A percentile compares a stretch with the other conserved stretches of the same genome.
Evolutionary conservation across 2,113 vertebrate species (phyloP).

Genomic region (Halichoerus grypus): DNA sequence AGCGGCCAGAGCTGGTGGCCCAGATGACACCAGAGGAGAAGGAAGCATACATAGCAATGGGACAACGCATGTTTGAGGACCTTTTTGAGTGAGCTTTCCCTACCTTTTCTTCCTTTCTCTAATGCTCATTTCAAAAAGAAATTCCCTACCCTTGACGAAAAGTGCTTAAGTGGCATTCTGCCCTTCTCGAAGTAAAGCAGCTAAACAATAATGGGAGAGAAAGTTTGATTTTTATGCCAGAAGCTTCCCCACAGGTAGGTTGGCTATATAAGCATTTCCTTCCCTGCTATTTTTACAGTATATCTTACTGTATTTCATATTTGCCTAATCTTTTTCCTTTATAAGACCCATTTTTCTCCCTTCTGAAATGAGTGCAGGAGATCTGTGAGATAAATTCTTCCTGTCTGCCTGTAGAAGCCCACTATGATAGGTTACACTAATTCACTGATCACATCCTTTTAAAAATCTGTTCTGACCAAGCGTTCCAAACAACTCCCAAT

Average conservation of each 20-base stretch:
- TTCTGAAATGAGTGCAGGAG: conserved; percentile 25
- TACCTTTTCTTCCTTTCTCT: not conserved
- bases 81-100: conserved; percentile 93
- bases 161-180: conserved; percentile 26
- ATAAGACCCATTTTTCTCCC: conserved; percentile 13
- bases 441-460: conserved; percentile 30
- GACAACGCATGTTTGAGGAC: conserved; percentile 96
- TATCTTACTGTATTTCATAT: conserved; percentile 64
- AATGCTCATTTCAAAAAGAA: conserved; percentile 76
- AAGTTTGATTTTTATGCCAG: conserved; percentile 72
- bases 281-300: conserved; percentile 51
- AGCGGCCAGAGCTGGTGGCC: conserved; percentile 95
- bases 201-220: not conserved
- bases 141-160: conserved; percentile 65
- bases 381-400: not conserved
- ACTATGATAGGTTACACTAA: not conserved
- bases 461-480: conserved; percentile 11
- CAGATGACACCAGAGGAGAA: conserved; percentile 98
- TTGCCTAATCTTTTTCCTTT: conserved; percentile 27
- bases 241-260: conserved; percentile 59
- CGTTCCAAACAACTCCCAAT: conserved; percentile 34
- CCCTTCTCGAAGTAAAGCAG: not conserved
- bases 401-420: not conserved
- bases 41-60: conserved; percentile 98
- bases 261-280: conserved; percentile 15